Conservation (phyloP, 2,113 vertebrate genomes). For the Salvelinus alpinus region DNA sequence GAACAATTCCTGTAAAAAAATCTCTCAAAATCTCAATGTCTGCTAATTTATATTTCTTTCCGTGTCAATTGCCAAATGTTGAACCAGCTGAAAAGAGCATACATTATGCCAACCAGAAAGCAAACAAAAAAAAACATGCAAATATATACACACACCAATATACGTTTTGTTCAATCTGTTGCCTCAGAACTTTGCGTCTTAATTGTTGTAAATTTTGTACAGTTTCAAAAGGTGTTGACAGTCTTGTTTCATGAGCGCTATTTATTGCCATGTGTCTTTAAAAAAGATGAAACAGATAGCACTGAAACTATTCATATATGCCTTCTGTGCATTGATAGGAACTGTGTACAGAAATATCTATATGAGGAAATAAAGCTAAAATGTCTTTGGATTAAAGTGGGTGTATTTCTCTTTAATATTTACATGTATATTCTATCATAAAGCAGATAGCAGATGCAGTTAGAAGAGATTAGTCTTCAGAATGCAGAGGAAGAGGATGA, state of each 20-base stretch:
- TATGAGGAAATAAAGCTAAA: slow-evolving; percentile 87
- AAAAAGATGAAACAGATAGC: slow-evolving; percentile 78
- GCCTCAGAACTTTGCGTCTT: slow-evolving; percentile 70
- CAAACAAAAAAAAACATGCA: slow-evolving; percentile 22
- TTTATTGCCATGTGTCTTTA: slow-evolving; percentile 87
- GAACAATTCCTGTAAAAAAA: slow-evolving; percentile 18
- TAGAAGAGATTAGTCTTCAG: no score
- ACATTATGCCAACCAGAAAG: slow-evolving; percentile 21
- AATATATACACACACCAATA: slow-evolving; percentile 32
- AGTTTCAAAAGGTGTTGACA: slow-evolving; percentile 83
- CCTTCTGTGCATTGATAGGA: slow-evolving; percentile 90
- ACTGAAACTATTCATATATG: slow-evolving; percentile 85
- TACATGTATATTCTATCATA: no score
- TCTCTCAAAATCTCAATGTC: not conserved
- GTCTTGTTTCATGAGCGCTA: slow-evolving; percentile 84
- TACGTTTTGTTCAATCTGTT: slow-evolving; percentile 61
- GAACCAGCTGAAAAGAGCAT: slow-evolving; percentile 18
- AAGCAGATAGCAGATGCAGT: no score
- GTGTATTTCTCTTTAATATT: slow-evolving; percentile 36
- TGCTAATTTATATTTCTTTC: slow-evolving; percentile 1
- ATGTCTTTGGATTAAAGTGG: slow-evolving; percentile 78
- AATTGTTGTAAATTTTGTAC: slow-evolving; percentile 93
- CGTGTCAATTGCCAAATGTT: slow-evolving; percentile 24
- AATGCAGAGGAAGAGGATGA: no score
- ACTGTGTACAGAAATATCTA: slow-evolving; percentile 84